These are phyloP conservation scores for Machimus rusticus DNA, from an alignment of 2,888 invertebrate genomes.

Conservation along the genomic window DNA sequence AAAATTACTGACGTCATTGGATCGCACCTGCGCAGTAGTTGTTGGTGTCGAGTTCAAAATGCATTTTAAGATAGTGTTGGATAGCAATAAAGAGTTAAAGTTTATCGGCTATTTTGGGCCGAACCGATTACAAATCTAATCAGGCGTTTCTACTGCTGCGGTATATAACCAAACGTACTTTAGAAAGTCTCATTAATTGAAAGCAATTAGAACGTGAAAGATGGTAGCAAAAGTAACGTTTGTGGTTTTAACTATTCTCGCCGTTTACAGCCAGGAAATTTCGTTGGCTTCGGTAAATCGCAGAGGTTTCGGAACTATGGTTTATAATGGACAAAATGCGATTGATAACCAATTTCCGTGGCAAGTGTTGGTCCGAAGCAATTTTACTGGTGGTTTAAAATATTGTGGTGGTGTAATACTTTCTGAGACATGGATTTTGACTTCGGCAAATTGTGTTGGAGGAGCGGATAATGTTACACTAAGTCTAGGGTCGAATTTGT, in stretches of 20 bases:
- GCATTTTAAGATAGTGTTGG: not conserved
- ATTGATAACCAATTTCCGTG: conserved; percentile 35
- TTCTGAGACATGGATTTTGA: conserved; percentile 35
- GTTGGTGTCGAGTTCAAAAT: not conserved
- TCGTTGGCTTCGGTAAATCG: not conserved
- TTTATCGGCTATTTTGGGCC: not conserved
- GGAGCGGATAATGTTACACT: conserved; percentile 3
- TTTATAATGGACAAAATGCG: conserved; percentile 1
- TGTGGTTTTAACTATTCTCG: not conserved
- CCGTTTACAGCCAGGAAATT: not conserved
- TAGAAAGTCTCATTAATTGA: not conserved
- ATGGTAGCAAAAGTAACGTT: not conserved
- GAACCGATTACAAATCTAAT: conserved; percentile 4
- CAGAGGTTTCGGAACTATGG: not conserved
- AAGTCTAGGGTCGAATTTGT: conserved; percentile 25
- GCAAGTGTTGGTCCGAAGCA: conserved; percentile 17
- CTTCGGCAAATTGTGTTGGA: conserved; percentile 29
- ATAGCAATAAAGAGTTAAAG: not conserved
- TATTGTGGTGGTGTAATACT: conserved; percentile 31
- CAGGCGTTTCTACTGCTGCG: not conserved
- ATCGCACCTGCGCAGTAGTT: not conserved
- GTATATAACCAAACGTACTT: not conserved
- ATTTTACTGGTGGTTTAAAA: not conserved
- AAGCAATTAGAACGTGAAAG: not conserved
- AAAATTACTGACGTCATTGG: not conserved